Base-by-base conservation (phyloP, 2,113 vertebrate genomes). In the Chaetura pelagica region DNA sequence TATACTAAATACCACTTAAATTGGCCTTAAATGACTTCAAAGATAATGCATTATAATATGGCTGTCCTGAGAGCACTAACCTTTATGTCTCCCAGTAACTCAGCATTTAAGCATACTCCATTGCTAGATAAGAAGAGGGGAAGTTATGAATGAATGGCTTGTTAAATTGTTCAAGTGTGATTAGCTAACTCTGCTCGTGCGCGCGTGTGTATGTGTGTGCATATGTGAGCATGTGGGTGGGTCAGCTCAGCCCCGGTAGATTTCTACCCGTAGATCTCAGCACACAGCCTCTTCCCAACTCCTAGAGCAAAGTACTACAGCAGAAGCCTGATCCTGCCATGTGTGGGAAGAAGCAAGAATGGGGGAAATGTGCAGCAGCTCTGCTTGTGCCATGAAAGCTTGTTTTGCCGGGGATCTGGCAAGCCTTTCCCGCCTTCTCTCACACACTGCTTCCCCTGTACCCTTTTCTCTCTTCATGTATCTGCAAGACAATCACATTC, bases 1-100 rank as follows among this genome's bases (percentile, higher is more conserved):
- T 98, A 98, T 97, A 97, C 97, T 98, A 98, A 98, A 98, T 98
- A 98, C 97, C 96, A 97, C 96, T 98, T 97, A 98, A 98, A 98
- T 98, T 97, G 96, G 96, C 95, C 98, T 98, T 98, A 98, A 98
- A 98, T 97, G 95, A 98, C 96, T 98, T 98, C 97, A 97, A 97
- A 98, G 98, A 98, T 98, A 98, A 98, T 96, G 94, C 97, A 97
- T 97, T 97, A 95, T 97, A 96, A 97, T 98, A 98, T 98, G 97
- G 94, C 98, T 98, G 94, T 97, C 97, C 96, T 97, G 98, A 98
- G 98, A 98, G 95, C 97, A 97, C 91, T 98, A 98, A 98, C 97
- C 96, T 98, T 98, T 98, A 97, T 96, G 94, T 97, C 91, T 98
- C 96, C 93, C 94, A 97, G 96, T 97, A 97, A 98, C 96, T 97